A percentile compares a stretch with the other conserved stretches of the same genome.
These are phyloP conservation scores for Clarias gariepinus DNA, from an alignment of 2,113 vertebrate species.

Conservation along the genomic window DNA sequence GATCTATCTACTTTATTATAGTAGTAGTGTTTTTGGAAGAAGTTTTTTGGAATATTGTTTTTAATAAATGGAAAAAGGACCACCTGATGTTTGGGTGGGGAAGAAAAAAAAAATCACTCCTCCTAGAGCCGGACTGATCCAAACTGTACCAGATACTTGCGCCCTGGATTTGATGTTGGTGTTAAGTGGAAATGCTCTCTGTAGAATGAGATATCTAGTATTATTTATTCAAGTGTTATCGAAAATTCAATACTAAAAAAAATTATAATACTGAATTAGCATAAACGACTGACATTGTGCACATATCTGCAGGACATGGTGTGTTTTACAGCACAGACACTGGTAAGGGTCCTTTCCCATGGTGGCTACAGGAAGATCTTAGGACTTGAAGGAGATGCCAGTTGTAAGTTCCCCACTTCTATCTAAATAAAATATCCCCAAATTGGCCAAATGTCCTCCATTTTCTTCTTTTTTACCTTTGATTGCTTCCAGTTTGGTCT, in stretches of 20 bases:
- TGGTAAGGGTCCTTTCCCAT: constrained; percentile 92
- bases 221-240: not conserved
- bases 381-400: constrained; percentile 92
- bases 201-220: not conserved
- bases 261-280: not conserved
- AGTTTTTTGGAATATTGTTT: not conserved
- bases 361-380: constrained; percentile 95
- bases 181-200: too few relatives aligned
- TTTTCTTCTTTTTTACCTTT: not conserved
- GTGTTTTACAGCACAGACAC: constrained; percentile 93
- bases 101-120: not conserved
- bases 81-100: not conserved
- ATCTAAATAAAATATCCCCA: not conserved
- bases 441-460: not conserved
- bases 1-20: not conserved
- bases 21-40: not conserved
- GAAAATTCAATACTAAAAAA: not conserved
- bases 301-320: constrained; percentile 85
- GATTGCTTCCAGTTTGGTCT: not conserved
- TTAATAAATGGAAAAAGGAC: not conserved
- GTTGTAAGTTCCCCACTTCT: constrained; percentile 78
- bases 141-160: too few relatives aligned
- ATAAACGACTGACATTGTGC: not conserved
- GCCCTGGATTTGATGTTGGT: too few relatives aligned
- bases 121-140: not conserved